A percentile compares a stretch with the other conserved stretches of the same genome.
These are phyloP conservation scores for Chionoecetes opilio DNA, from an alignment of 1,140 invertebrate genomes.

Conservation along the genomic window DNA sequence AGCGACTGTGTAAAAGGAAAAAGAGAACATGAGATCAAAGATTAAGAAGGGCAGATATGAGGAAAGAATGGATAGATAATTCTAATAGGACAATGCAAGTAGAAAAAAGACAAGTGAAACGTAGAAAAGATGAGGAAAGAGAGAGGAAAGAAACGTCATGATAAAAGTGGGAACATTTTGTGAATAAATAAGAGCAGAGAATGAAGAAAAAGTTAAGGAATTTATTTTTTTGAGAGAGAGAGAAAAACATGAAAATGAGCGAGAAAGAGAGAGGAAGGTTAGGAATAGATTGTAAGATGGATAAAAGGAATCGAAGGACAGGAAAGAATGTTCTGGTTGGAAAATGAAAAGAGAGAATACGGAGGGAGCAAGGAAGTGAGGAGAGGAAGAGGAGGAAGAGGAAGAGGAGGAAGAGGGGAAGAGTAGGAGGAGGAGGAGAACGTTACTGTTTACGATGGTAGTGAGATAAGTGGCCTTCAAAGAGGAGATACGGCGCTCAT, in stretches of 20 bases:
- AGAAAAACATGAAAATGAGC: not conserved
- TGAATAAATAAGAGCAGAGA: too few relatives aligned
- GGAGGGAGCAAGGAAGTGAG: not conserved
- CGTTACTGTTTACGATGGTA: not conserved
- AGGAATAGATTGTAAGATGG: not conserved
- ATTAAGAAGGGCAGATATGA: not conserved
- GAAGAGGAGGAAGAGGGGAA: not conserved
- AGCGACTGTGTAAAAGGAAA: not conserved
- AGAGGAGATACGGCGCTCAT: not conserved
- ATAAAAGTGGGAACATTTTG: too few relatives aligned
- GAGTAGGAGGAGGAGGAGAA: not conserved
- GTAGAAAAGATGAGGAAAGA: not conserved
- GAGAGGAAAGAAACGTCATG: not conserved
- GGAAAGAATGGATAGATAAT: not conserved
- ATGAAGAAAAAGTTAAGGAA: too few relatives aligned
- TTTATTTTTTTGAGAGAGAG: too few relatives aligned
- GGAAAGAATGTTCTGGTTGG: too few relatives aligned
- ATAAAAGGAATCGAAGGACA: too few relatives aligned
- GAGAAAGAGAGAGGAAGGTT: not conserved
- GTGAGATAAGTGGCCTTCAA: not conserved
- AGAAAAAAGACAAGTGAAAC: not conserved
- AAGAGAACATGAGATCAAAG: not conserved
- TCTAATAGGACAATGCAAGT: not conserved
- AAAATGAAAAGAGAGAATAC: too few relatives aligned
- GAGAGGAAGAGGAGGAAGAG: not conserved